Evolutionary conservation across 2,113 vertebrate species (phyloP).

Genomic region (Stigmatopora argus): DNA sequence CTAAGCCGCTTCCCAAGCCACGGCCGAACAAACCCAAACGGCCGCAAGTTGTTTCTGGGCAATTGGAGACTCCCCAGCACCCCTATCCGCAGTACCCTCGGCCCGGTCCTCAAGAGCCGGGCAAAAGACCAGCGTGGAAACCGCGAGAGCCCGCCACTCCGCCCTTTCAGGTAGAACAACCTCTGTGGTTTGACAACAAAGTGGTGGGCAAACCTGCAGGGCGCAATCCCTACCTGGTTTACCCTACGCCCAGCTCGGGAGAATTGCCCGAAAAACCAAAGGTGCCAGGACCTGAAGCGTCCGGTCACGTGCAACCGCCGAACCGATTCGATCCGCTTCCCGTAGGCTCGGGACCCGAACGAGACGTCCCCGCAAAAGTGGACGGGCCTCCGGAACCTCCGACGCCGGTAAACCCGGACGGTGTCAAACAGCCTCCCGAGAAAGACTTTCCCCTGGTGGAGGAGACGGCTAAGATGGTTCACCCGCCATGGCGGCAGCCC

Average conservation of each 20-base stretch:
- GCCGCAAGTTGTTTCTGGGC: background rate
- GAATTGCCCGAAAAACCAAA: background rate
- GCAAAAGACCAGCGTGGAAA: background rate
- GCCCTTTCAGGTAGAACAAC: background rate
- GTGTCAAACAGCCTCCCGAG: background rate
- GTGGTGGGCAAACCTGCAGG: background rate
- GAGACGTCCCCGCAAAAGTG: background rate
- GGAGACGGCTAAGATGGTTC: background rate
- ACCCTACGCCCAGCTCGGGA: background rate
- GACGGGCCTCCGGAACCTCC: background rate
- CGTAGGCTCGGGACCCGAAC: background rate
- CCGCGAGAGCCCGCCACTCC: background rate
- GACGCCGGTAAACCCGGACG: too few species aligned
- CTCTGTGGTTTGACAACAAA: background rate
- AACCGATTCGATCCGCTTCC: background rate
- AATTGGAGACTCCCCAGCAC: background rate
- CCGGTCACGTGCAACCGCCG: background rate
- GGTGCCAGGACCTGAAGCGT: background rate
- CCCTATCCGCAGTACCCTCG: too few species aligned
- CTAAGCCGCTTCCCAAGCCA: background rate
- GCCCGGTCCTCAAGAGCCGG: too few species aligned
- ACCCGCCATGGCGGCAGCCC: background rate
- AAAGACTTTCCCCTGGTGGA: background rate
- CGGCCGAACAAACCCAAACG: background rate
- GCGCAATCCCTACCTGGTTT: background rate